Evolutionary conservation across 2,113 vertebrate genomes (phyloP), one percentile per base, ranked within the genome.

Genomic region (Dissostichus mawsoni): DNA sequence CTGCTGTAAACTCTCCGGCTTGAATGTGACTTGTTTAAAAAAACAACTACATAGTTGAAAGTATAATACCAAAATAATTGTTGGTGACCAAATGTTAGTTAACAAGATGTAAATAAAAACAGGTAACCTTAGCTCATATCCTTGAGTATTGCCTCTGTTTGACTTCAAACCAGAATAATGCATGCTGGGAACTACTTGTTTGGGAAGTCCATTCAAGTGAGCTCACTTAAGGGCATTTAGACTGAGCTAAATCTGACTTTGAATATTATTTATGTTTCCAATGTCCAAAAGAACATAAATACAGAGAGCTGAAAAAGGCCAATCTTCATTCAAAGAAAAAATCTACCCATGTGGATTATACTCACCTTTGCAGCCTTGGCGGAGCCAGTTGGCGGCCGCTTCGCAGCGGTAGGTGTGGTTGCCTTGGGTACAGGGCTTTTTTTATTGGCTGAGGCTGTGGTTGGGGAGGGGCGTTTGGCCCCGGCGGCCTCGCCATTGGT

Each of bases 351-450:
- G 44, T 48, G 72, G 11, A 23, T 36, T 11, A 11, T 50, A 91
- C 96, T 97, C 92, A 98, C 97, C 97, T 97, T 99, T 14, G 80
- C 12, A 72, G 86, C 90, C 82, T 85, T 88, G 70, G 76, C 92
- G 91, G 94, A 77, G 44, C 77, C 81, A 62, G 67, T 18, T 72
- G 91, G 90, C 12, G 81, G 71, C 74, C 88, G 92, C 91, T 97
- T 93, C 94, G 76, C 63, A 77, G 89, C 72, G 51, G 94, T 67
- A 90, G 74, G 89, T 87, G 65, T 92, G 87, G 94, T 94, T 41
- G 94, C 89, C 55, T 95, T 93, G 29, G 96, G 92, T 74, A 94
- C 94, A 51, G 94, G 93, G 91, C 94, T 90, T 87, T 98, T 98
- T 97, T 97, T 98, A 94, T 93, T 96, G 73, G 87, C 83, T 74